Conservation (phyloP, 2,113 vertebrate genomes). For the Polypterus bichir region DNA sequence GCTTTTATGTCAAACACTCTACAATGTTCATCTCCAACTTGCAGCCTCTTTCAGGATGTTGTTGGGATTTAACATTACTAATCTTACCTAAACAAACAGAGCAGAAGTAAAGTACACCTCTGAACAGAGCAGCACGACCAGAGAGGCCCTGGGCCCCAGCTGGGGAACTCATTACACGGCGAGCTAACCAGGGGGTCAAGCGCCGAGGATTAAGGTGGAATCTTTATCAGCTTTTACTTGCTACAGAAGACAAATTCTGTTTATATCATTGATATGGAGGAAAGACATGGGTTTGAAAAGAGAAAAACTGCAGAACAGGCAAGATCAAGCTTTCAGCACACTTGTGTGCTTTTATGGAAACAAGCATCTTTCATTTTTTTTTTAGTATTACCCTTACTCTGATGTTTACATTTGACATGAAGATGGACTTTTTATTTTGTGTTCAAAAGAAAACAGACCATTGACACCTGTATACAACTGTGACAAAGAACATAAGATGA, state of each 20-base stretch:
- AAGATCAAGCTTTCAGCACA: too few relatives aligned
- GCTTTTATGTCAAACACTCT: not conserved
- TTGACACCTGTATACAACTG: too few relatives aligned
- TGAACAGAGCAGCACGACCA: constrained; percentile 50
- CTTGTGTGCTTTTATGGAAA: too few relatives aligned
- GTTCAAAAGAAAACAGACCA: too few relatives aligned
- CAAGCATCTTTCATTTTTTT: too few relatives aligned
- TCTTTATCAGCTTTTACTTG: constrained; percentile 29
- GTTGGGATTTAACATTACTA: constrained; percentile 59
- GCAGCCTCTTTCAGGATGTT: constrained; percentile 39
- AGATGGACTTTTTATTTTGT: too few relatives aligned
- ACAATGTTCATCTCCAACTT: not conserved
- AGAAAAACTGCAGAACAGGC: too few relatives aligned
- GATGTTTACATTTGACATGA: too few relatives aligned
- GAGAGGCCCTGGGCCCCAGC: constrained; percentile 45
- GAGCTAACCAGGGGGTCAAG: constrained; percentile 35
- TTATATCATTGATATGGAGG: not conserved
- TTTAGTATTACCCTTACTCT: too few relatives aligned
- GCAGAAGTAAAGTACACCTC: constrained; percentile 40
- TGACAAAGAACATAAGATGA: too few relatives aligned
- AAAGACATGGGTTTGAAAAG: too few relatives aligned
- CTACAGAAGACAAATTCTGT: not conserved
- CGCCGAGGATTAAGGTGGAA: constrained; percentile 29
- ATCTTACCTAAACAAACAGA: constrained; percentile 61
- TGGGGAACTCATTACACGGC: constrained; percentile 57